Evolutionary conservation across 1,140 invertebrate species (phyloP), one percentile per base, ranked within the genome.

Genomic region (Drosophila bocki): DNA sequence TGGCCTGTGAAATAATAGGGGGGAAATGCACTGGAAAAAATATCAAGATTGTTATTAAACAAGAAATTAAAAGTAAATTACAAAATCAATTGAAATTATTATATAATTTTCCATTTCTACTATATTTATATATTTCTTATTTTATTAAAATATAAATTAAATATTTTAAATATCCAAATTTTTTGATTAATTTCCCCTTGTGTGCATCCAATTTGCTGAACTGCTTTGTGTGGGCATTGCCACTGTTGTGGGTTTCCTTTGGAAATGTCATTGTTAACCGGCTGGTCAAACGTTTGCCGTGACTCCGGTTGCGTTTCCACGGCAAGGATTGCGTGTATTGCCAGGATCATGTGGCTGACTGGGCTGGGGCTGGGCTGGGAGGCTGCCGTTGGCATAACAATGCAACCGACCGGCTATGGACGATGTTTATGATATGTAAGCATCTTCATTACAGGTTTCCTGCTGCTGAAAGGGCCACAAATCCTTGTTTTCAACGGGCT

Each of bases 361-460:
- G 39, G 15, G 7, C 39, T 19, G 22, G 2, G 22, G 22, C 22
- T 26, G 22, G 22, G 26, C 26, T n/a, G 41, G 42, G n/a, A 8
- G 22, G 41, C 68, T 35, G 68, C 42, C 47, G 26, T 69, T 45
- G 69, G 67, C 19, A 53, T n/a, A 69, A 69, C 67, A 69, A 69
- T 68, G 63, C 47, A 8, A n/a, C 13, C 19, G 2, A 26, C 67
- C 39, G 33, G 60, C 22, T 56, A 19, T 19, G 51, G 48, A 12
- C 33, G 39, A 70, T 70, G 67, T 70, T 70, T 72, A 72, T 74
- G 54, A 72, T 72, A 74, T 74, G 53, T 72, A 51, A 42, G 68
- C 51, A 60, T 72, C 70, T 72, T 60, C 70, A 60, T 72, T 48
- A 60, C 70, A 51, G 56, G 70, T 60, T 72, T 50, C 44, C 70